Evolutionary conservation across 2,888 invertebrate species (phyloP).

Genomic region (Drosophila mimica): DNA sequence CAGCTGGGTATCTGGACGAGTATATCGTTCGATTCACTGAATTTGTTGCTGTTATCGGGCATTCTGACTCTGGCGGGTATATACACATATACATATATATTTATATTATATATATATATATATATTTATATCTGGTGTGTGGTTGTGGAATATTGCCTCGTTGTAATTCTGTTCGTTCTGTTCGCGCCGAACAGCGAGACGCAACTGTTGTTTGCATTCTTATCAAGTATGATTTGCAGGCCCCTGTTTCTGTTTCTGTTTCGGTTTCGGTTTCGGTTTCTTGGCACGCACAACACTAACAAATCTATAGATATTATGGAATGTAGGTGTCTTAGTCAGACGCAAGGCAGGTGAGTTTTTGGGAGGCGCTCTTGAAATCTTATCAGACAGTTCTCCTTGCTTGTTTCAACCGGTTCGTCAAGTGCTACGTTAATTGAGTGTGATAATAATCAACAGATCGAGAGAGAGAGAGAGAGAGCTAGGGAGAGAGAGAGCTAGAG

Average conservation of each 20-base stretch:
- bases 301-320: not conserved
- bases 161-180: constrained; percentile 22
- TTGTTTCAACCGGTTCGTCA: constrained; percentile 65
- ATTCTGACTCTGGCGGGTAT: constrained; percentile 36
- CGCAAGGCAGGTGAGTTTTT: constrained; percentile 28
- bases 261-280: constrained; percentile 26
- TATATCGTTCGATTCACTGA: constrained; percentile 52
- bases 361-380: constrained; percentile 34
- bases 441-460: constrained; percentile 5
- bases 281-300: constrained; percentile 39
- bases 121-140: not conserved
- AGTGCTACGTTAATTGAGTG: constrained; percentile 26
- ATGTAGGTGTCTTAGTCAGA: constrained; percentile 22
- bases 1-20: constrained; percentile 73
- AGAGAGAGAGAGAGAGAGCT: constrained; percentile 1
- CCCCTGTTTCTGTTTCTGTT: constrained; percentile 38
- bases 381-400: constrained; percentile 54
- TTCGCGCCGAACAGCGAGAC: constrained; percentile 49
- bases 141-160: constrained; percentile 6
- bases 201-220: constrained; percentile 70
- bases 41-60: constrained; percentile 79
- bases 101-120: constrained; percentile 1
- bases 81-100: not conserved
- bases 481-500: not conserved
- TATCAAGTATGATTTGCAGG: constrained; percentile 62